Percentiles rank a stretch among this genome's conserved stretches.
Conservation (phyloP, 2,888 invertebrate species). For the Nasonovia ribisnigri region DNA sequence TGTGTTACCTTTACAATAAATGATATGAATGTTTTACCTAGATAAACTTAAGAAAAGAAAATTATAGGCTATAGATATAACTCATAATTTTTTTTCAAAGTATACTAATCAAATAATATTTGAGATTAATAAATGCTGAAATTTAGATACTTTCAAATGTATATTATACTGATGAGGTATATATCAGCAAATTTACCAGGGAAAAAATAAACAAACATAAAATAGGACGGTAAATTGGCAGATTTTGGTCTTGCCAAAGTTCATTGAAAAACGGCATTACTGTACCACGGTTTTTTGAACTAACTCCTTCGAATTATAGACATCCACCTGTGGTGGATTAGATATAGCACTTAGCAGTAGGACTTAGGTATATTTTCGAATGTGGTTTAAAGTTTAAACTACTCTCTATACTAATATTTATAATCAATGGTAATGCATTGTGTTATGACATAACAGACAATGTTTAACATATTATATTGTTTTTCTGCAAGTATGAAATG, state of each 20-base stretch:
- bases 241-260: neutral
- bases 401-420: too few relatives aligned
- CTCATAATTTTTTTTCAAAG: neutral
- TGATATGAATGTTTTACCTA: neutral
- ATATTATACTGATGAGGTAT: neutral
- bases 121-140: neutral
- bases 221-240: neutral
- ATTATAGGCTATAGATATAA: neutral
- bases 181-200: neutral
- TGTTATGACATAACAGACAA: neutral
- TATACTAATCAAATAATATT: neutral
- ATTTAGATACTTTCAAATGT: neutral
- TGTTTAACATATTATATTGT: neutral
- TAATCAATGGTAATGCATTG: neutral
- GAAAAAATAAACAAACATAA: neutral
- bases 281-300: neutral
- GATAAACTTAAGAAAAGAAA: neutral
- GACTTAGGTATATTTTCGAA: neutral
- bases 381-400: too few relatives aligned
- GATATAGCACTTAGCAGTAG: neutral
- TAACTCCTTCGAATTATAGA: neutral
- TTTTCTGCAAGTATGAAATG: neutral
- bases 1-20: too few relatives aligned
- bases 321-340: neutral
- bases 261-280: neutral